Percentiles rank a stretch among this genome's conserved stretches.
phyloP scores from a whole-genome alignment of 2,113 vertebrate species.

The Limnothrissa miodon region DNA sequence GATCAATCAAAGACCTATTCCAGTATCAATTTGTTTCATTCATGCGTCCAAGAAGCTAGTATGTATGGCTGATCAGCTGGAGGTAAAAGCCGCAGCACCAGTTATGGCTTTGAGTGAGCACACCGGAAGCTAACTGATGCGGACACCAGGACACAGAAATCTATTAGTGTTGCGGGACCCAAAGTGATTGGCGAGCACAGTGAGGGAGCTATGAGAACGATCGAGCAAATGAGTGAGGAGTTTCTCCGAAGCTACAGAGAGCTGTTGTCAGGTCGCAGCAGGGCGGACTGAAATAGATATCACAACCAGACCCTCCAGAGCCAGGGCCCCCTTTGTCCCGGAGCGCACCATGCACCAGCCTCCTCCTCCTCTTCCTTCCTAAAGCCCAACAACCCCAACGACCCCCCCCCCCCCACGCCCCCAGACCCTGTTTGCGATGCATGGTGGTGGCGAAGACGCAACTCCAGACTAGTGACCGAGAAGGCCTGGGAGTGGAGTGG shows the following conservation, averaged over 20 bases:
- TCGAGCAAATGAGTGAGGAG: background rate
- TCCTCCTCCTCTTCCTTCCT: slow-evolving; percentile 8
- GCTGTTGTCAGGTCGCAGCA: slow-evolving; percentile 57
- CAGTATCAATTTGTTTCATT: background rate
- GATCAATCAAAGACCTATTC: background rate
- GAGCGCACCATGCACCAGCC: slow-evolving; percentile 32
- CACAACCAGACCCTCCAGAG: slow-evolving; percentile 61
- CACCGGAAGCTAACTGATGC: slow-evolving; percentile 66
- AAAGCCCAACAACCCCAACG: background rate
- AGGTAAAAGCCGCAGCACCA: slow-evolving; percentile 69
- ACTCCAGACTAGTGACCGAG: slow-evolving; percentile 55
- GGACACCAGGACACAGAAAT: slow-evolving; percentile 68
- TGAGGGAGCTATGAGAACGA: background rate
- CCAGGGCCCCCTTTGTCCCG: slow-evolving; percentile 18
- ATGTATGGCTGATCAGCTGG: slow-evolving; percentile 44
- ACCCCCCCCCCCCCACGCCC: background rate
- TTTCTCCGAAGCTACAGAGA: slow-evolving; percentile 61
- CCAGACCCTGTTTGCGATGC: too few relatives aligned
- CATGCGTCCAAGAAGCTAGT: background rate
- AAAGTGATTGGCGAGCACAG: slow-evolving; percentile 55
- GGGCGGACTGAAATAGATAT: slow-evolving; percentile 75
- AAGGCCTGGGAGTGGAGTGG: slow-evolving; percentile 41
- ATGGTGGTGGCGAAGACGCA: slow-evolving; percentile 39
- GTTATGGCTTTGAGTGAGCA: slow-evolving; percentile 65
- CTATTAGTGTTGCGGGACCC: slow-evolving; percentile 58